phyloP scores from a whole-genome alignment of 2,888 invertebrate species.

The Lasioglossum calceatum region DNA sequence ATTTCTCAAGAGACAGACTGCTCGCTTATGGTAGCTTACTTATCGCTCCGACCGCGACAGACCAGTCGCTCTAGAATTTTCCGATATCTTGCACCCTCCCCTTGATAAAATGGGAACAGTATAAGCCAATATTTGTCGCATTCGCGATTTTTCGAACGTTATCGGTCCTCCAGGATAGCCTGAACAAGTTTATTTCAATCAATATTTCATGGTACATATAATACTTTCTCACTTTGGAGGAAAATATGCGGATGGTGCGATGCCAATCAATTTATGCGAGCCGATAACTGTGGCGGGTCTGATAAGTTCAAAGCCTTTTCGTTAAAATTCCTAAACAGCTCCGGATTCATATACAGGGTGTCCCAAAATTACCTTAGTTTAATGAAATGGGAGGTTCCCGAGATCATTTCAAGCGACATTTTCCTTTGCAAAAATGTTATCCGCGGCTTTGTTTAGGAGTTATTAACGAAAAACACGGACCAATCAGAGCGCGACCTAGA shows the following conservation, averaged over 20 bases:
- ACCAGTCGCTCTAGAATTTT: neutral
- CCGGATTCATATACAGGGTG: too few species aligned
- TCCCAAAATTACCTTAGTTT: too few species aligned
- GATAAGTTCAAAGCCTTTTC: neutral
- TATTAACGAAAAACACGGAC: too few species aligned
- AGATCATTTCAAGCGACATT: too few species aligned
- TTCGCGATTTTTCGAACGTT: neutral
- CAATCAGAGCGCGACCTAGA: too few species aligned
- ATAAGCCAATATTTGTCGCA: conserved; percentile 6
- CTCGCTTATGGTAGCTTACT: neutral
- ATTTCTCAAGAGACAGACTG: too few species aligned
- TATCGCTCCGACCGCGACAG: neutral
- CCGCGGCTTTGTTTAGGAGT: too few species aligned
- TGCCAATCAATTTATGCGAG: neutral
- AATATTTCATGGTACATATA: neutral
- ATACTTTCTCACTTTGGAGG: neutral
- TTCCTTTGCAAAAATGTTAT: too few species aligned
- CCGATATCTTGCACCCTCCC: neutral
- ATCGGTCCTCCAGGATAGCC: neutral
- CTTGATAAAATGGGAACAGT: neutral
- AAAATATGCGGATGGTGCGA: neutral
- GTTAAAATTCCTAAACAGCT: neutral
- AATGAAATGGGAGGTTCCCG: too few species aligned
- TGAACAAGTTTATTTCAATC: neutral
- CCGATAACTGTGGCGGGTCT: neutral